Evolutionary conservation across 2,113 vertebrate species (phyloP).

Genomic region (Pteropus alecto): DNA sequence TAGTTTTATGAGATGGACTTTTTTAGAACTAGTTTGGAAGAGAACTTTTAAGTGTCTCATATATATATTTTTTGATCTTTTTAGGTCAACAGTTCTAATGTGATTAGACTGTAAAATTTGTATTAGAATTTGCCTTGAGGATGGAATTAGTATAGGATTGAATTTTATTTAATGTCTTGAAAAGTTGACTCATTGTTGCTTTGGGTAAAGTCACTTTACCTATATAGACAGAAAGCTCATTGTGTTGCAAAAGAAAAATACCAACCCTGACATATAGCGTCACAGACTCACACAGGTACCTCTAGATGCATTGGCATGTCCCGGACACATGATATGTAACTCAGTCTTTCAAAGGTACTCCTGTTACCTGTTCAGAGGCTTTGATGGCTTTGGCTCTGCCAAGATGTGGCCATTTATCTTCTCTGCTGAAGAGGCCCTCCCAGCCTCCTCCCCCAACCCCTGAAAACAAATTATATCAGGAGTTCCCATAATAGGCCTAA

Average conservation of each 20-base stretch:
- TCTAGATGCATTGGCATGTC: not conserved
- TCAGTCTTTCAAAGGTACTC: not conserved
- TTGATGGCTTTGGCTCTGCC: not conserved
- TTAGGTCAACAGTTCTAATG: conserved; percentile 8
- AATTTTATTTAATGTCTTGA: not conserved
- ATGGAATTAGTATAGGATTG: not conserved
- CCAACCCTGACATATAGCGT: not conserved
- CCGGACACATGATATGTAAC: too few species aligned
- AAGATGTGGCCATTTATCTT: not conserved
- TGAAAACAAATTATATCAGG: not conserved
- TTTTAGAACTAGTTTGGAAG: not conserved
- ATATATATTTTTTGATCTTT: not conserved
- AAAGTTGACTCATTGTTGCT: not conserved
- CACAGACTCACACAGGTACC: not conserved
- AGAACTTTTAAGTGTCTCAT: not conserved
- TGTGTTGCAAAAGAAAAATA: not conserved
- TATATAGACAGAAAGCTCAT: not conserved
- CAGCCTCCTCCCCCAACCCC: not conserved
- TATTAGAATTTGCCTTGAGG: not conserved
- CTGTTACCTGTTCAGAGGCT: not conserved
- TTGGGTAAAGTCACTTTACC: not conserved
- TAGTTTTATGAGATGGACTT: not conserved
- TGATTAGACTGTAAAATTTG: not conserved
- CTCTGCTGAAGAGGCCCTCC: not conserved
- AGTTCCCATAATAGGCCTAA: not conserved